Evolutionary conservation across 2,113 vertebrate species (phyloP).

Genomic region (Loxodonta africana): DNA sequence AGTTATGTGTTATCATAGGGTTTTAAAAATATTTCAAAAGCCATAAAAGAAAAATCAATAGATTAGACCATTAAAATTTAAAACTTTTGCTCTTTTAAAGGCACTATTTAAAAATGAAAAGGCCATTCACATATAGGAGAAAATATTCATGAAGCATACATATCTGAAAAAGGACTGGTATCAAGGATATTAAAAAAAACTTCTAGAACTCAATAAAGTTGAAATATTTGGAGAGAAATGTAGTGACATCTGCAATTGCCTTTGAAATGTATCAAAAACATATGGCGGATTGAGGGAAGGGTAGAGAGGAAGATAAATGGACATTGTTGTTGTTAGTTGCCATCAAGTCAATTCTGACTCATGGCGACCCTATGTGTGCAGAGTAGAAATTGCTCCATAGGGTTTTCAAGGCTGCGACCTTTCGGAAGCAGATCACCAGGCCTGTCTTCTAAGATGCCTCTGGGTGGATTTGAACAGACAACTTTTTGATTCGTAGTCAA

Average conservation of each 20-base stretch:
- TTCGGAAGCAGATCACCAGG: background rate
- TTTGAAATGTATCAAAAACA: background rate
- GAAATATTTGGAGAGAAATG: background rate
- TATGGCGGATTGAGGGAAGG: background rate
- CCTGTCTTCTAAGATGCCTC: background rate
- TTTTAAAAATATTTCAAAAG: conserved; percentile 44
- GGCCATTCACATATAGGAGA: background rate
- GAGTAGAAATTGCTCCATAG: background rate
- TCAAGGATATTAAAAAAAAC: background rate
- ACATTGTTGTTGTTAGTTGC: background rate
- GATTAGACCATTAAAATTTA: background rate
- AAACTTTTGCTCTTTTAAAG: background rate
- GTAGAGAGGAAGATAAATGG: background rate
- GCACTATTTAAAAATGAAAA: conserved; percentile 8
- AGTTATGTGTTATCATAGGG: background rate
- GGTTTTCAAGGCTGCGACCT: background rate
- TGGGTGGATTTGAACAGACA: background rate
- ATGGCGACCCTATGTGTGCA: background rate
- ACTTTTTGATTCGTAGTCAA: background rate
- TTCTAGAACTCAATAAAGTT: background rate
- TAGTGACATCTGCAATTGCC: conserved; percentile 8
- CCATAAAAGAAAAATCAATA: background rate
- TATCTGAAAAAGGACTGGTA: background rate
- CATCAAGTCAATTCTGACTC: background rate
- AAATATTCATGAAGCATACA: background rate